Evolutionary conservation across 2,113 vertebrate species (phyloP).

Genomic region (Entosphenus tridentatus): DNA sequence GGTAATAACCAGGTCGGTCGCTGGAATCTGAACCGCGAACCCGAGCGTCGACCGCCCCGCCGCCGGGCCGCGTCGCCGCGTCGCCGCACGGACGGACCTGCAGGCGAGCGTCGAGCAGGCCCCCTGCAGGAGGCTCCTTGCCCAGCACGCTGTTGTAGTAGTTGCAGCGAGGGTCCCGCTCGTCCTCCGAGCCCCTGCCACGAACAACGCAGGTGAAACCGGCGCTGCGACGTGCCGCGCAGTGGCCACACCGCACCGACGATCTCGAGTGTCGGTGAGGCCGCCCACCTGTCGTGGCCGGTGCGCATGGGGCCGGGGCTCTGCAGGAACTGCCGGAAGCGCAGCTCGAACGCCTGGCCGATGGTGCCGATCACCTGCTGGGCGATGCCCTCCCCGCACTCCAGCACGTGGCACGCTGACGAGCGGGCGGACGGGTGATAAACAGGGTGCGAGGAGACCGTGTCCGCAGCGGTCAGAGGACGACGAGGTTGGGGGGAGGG

Average conservation of each 20-base stretch:
- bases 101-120: slow-evolving; percentile 24
- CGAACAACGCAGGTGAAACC: neutral
- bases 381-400: slow-evolving; percentile 42
- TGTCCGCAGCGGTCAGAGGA: too few relatives aligned
- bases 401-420: slow-evolving; percentile 64
- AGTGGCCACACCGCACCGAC: neutral
- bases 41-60: too few relatives aligned
- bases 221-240: neutral
- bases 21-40: too few relatives aligned
- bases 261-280: neutral
- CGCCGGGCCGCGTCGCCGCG: too few relatives aligned
- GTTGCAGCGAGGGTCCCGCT: slow-evolving; percentile 18
- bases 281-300: slow-evolving; percentile 36
- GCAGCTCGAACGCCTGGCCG: slow-evolving; percentile 64
- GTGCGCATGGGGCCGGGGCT: slow-evolving; percentile 28
- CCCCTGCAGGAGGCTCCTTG: slow-evolving; percentile 32
- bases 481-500: too few relatives aligned
- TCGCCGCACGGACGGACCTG: slow-evolving; percentile 7
- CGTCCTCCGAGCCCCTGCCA: slow-evolving; percentile 13
- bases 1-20: too few relatives aligned
- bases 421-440: too few relatives aligned
- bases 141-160: slow-evolving; percentile 59
- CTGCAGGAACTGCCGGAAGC: slow-evolving; percentile 56
- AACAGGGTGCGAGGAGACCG: too few relatives aligned
- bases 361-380: slow-evolving; percentile 58